Evolutionary conservation across 37 sponge, comb jelly and placozoan genomes (phyloP).

Genomic region (Petrosia ficiformis): DNA sequence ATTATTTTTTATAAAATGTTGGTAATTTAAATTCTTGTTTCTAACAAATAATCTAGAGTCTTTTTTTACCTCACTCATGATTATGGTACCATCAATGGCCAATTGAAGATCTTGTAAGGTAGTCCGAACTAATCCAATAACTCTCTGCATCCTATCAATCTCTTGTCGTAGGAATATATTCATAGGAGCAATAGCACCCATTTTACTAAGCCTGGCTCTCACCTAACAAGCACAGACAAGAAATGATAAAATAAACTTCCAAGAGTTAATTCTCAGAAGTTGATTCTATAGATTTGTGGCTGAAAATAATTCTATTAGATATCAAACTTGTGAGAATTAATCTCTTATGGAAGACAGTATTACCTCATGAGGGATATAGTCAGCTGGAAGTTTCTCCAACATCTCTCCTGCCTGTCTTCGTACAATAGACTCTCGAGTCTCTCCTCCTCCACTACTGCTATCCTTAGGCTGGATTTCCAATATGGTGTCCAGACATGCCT

Average conservation of each 20-base stretch:
- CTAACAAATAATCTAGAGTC: no score
- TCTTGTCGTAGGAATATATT: constrained; percentile 99
- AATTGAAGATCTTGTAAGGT: constrained; percentile 95
- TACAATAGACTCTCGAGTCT: constrained; percentile 96
- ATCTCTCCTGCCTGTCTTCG: constrained; percentile 95
- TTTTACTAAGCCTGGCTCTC: constrained; percentile 80
- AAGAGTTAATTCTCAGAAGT: no score
- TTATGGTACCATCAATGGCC: constrained; percentile 99
- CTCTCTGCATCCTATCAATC: constrained; percentile 98
- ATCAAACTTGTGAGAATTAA: no score
- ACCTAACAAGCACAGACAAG: no score
- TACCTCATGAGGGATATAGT: constrained; percentile 96
- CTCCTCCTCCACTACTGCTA: constrained; percentile 90
- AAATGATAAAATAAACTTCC: neutral
- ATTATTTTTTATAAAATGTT: no score
- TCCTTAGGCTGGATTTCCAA: constrained; percentile 99
- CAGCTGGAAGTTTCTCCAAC: constrained; percentile 87
- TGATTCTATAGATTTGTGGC: no score
- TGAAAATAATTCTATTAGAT: no score
- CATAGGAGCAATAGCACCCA: constrained; percentile 98
- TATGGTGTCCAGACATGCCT: constrained; percentile 84
- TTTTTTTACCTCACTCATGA: constrained; percentile 98
- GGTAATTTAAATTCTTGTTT: no score
- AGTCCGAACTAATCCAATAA: constrained; percentile 82
- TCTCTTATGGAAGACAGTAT: no score